phyloP scores from a whole-genome alignment of 2,797 vertebrate species.

The Pantherophis vulpinus region DNA sequence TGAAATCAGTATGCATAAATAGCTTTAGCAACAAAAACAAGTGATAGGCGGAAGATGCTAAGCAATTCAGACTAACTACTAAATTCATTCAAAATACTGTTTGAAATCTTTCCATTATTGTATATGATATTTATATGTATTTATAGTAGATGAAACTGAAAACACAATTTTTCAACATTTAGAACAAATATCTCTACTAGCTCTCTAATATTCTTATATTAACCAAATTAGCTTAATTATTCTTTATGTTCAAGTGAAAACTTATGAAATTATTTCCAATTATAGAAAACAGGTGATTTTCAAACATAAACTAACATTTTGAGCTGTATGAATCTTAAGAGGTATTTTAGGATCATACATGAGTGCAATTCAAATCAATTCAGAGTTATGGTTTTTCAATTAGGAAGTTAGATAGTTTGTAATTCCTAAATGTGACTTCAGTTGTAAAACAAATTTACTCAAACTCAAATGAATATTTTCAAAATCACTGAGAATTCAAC shows the following conservation, averaged over 20 bases:
- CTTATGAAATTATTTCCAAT: conserved; percentile 28
- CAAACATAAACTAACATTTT: conserved; percentile 52
- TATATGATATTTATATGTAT: background rate
- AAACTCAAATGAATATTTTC: background rate
- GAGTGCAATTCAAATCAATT: conserved; percentile 46
- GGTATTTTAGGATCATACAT: conserved; percentile 46
- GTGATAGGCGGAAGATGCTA: background rate
- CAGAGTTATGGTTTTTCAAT: conserved; percentile 30
- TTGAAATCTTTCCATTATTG: background rate
- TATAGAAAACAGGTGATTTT: conserved; percentile 47
- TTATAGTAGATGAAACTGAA: background rate
- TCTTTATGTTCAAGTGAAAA: conserved; percentile 40
- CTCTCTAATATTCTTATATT: background rate
- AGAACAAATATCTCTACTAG: background rate
- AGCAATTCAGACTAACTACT: background rate
- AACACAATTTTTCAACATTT: background rate
- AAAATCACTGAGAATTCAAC: conserved; percentile 19
- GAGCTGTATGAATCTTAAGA: conserved; percentile 57
- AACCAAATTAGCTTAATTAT: conserved; percentile 35
- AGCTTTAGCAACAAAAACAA: background rate
- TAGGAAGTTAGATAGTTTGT: conserved; percentile 22
- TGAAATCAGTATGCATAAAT: background rate
- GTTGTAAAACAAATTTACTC: conserved; percentile 17
- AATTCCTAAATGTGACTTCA: conserved; percentile 31
- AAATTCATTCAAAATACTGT: background rate